phyloP scores from a whole-genome alignment of 2,888 invertebrate genomes.

The Atherix ibis region DNA sequence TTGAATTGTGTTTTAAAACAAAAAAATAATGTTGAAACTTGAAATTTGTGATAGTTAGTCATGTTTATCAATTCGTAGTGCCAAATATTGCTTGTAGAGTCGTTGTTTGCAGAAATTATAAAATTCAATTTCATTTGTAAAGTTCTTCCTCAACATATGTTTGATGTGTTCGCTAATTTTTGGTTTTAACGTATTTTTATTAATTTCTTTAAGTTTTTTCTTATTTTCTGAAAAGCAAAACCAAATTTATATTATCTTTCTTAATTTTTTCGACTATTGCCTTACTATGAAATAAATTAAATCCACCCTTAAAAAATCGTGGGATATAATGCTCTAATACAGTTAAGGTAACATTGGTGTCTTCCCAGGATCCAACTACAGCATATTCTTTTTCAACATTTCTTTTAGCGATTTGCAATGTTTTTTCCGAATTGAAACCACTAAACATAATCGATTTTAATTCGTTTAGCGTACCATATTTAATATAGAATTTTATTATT shows the following conservation, averaged over 20 bases:
- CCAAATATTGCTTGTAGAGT: conserved; percentile 58
- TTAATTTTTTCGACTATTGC: no score
- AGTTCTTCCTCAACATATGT: conserved; percentile 63
- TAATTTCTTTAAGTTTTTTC: no score
- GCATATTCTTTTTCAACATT: conserved; percentile 73
- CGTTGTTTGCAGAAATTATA: conserved; percentile 77
- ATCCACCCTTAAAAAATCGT: conserved; percentile 57
- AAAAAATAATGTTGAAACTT: no score
- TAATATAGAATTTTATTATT: background rate
- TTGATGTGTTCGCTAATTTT: conserved; percentile 67
- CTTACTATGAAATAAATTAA: conserved; percentile 60
- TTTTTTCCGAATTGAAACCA: conserved; percentile 68
- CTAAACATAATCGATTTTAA: conserved; percentile 36
- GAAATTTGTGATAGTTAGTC: no score
- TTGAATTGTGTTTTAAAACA: no score
- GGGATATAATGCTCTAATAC: conserved; percentile 69
- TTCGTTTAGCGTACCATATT: no score
- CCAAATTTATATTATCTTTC: background rate
- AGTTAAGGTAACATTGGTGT: conserved; percentile 60
- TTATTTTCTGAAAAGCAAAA: no score
- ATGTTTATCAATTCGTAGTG: no score
- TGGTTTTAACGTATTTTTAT: conserved; percentile 72
- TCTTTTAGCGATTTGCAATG: conserved; percentile 64
- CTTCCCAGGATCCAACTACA: conserved; percentile 70
- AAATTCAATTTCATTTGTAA: conserved; percentile 76